Evolutionary conservation across 2,888 invertebrate genomes (phyloP), one percentile per base, ranked within the genome.

Genomic region (Siphonodentalium dalli): DNA sequence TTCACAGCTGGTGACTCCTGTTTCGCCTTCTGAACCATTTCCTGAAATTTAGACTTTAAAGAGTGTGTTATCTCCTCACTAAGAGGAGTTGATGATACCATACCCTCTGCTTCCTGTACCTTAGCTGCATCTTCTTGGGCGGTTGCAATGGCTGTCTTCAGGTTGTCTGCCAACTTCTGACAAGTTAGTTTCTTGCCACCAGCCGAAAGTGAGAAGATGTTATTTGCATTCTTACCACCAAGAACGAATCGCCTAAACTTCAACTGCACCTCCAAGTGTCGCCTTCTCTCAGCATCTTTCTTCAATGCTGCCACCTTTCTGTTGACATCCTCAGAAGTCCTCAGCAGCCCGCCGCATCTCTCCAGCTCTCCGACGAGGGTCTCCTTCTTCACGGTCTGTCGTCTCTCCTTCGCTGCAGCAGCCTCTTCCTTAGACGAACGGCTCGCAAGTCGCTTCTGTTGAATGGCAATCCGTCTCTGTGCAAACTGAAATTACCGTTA

Each of bases 161-260:
- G 2, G 31, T 39, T 47, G n/a, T 29, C 28, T 1, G 15, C 11
- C 2, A 47, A 26, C 31, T 5, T 47, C 5, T 37, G 29, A 15
- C 28, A 38, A 47, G n/a, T 39, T 20, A 28, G 39, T 15, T 47
- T 39, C 47, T 39, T 47, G 23, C 47, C 47, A 6, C 8, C 37
- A 11, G n/a, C 29, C 47, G 39, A 39, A 2, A 39, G 29, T 23
- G 38, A 39, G 2, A 47, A 20, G 11, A 47, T 11, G 24, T 47
- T 47, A 31, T 31, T 31, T 39, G 11, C 31, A 29, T 39, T 47
- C 5, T 23, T 23, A 39, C 38, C 33, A 29, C 47, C 47, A 6
- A 38, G 33, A 8, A 47, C 31, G 3, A 28, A 23, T n/a, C 28
- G 39, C 23, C n/a, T 38, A 24, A 47, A 11, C 47, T 39, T 38